A percentile compares a stretch with the other conserved stretches of the same genome.
Evolutionary conservation across 1,140 invertebrate species (phyloP).

Genomic region (Drosophila bocqueti): DNA sequence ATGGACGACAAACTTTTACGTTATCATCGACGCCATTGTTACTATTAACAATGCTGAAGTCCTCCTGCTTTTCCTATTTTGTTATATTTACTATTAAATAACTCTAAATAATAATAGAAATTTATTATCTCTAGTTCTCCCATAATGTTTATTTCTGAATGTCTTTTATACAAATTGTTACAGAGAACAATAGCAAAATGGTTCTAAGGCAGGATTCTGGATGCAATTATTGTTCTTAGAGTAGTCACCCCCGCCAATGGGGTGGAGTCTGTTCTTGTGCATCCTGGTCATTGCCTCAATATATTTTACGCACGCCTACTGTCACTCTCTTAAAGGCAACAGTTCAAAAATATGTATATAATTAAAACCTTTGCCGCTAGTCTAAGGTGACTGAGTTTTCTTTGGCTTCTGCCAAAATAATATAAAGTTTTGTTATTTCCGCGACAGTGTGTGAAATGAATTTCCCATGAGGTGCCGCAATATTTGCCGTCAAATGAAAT

Average conservation of each 20-base stretch:
- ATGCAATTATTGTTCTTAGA: conserved; percentile 91
- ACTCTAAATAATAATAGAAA: too few relatives aligned
- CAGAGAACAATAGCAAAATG: conserved; percentile 87
- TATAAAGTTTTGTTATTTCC: background rate
- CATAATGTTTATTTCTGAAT: background rate
- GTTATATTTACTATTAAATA: background rate
- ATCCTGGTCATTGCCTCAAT: conserved; percentile 88
- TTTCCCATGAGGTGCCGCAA: conserved; percentile 29
- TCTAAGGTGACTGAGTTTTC: background rate
- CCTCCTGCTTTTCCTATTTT: background rate
- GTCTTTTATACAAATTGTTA: background rate
- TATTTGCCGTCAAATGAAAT: conserved; percentile 54
- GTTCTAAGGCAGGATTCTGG: conserved; percentile 89
- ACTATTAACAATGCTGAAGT: background rate
- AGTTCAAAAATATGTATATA: too few relatives aligned
- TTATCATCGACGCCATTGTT: background rate
- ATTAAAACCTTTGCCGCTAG: too few relatives aligned
- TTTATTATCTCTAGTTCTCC: background rate
- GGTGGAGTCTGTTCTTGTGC: conserved; percentile 71
- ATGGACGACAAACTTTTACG: background rate
- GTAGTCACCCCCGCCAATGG: conserved; percentile 89
- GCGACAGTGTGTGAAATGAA: background rate
- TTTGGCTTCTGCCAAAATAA: background rate
- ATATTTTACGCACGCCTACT: background rate
- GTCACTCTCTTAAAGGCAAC: background rate